Evolutionary conservation across 2,797 vertebrate genomes (phyloP), one percentile per base, ranked within the genome.

Genomic region (Gobionotothen gibberifrons): DNA sequence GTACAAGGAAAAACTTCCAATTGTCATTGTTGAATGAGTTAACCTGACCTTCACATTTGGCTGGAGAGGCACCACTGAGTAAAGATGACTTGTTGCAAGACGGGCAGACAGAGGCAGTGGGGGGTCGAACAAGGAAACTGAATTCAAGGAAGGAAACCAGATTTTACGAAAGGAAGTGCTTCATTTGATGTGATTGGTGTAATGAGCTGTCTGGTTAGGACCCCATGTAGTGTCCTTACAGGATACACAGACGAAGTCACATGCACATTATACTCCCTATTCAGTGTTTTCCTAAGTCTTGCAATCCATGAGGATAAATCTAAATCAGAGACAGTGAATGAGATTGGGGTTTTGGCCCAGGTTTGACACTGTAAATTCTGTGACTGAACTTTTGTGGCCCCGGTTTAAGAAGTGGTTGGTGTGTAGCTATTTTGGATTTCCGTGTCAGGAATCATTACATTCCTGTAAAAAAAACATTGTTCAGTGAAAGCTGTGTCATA

Each of bases 121-220:
- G 78, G 84, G 73, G 69, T 42, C 22, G 1, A 32, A 69, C 40
- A 21, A 56, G 53, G 68, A 78, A 75, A 60, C 29, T 51, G 22
- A 78, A 43, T 71, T 84, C 55, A 62, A 10, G n/a, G 62, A 66
- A 76, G 65, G 47, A 68, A 82, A 81, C 19, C 56, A 36, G 57
- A 56, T 60, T 76, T 67, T 63, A 48, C 2, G 43, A 59, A 82
- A 80, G 62, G 43, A 83, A 79, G 70, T 65, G 58, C 81, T 77
- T 79, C 53, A 81, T 85, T 83, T 91, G 91, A 93, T 87, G 89
- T 93, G 87, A 92, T 90, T 69, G 90, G 76, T 72, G 54, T 91
- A 93, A 93, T 89, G 86, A 93, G 91, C 56, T 55, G 64, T 19
- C 64, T 52, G 43, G 44, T 57, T 6, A 21, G 70, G 63, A 63